phyloP scores from a whole-genome alignment of 2,797 vertebrate genomes.

The Sebastes paucispinis region DNA sequence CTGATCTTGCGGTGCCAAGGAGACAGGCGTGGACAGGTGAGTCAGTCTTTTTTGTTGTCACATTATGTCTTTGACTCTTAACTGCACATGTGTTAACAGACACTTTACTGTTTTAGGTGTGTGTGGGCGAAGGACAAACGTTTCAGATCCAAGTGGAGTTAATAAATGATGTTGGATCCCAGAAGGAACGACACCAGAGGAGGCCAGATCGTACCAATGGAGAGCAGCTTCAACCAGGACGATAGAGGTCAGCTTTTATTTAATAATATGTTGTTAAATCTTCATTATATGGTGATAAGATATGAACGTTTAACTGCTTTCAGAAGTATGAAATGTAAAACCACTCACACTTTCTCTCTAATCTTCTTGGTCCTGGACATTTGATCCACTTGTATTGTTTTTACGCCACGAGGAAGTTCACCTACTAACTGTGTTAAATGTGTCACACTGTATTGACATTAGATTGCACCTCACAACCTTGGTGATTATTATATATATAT shows the following conservation, averaged over 20 bases:
- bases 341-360: no score
- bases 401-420: neutral
- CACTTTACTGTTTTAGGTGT: constrained; percentile 5
- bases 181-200: neutral
- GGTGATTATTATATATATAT: no score
- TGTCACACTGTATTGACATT: neutral
- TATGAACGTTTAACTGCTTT: neutral
- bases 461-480: neutral
- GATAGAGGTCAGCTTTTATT: constrained; percentile 24
- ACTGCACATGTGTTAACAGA: neutral
- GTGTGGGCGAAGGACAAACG: neutral
- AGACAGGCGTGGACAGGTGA: neutral
- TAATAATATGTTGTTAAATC: no score
- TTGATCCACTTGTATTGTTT: neutral
- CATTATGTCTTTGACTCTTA: neutral
- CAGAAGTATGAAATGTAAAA: neutral
- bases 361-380: neutral
- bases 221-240: neutral
- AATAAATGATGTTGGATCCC: constrained; percentile 30
- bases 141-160: neutral
- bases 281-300: neutral
- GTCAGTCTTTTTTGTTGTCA: neutral
- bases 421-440: neutral
- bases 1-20: neutral
- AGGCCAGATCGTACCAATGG: neutral